These are phyloP conservation scores for Baronia brevicornis DNA, from an alignment of 2,888 invertebrate genomes.

Conservation along the genomic window DNA sequence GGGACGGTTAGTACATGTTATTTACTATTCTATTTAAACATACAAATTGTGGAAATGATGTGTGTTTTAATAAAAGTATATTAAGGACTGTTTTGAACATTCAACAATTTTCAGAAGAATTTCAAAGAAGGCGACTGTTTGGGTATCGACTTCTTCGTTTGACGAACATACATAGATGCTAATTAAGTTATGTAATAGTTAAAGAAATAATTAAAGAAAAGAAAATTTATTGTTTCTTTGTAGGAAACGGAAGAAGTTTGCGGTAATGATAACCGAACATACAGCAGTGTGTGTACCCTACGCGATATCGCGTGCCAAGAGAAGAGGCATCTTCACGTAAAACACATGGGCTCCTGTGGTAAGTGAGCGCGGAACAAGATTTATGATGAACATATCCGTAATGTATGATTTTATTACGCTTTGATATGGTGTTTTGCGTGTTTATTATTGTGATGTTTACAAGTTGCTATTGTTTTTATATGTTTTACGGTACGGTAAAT, in stretches of 20 bases:
- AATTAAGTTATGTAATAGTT: background rate
- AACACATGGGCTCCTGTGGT: constrained; percentile 92
- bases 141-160: background rate
- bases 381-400: no score
- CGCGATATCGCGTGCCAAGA: constrained; percentile 85
- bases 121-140: no score
- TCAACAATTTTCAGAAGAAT: no score
- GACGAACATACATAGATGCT: background rate
- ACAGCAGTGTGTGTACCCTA: constrained; percentile 89
- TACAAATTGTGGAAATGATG: background rate
- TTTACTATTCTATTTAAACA: background rate
- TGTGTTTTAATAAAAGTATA: no score
- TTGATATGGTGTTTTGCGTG: no score
- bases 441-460: no score
- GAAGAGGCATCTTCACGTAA: constrained; percentile 81
- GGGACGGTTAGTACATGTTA: constrained; percentile 52
- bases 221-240: constrained; percentile 10
- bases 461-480: no score
- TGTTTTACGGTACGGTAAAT: no score
- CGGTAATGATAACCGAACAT: constrained; percentile 90
- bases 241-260: constrained; percentile 83
- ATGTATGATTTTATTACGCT: no score
- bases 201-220: constrained; percentile 1
- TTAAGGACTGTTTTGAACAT: no score
- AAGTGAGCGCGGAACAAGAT: no score